Conservation (phyloP, 64 coral and sea anemone genomes). For the Porites lutea region DNA sequence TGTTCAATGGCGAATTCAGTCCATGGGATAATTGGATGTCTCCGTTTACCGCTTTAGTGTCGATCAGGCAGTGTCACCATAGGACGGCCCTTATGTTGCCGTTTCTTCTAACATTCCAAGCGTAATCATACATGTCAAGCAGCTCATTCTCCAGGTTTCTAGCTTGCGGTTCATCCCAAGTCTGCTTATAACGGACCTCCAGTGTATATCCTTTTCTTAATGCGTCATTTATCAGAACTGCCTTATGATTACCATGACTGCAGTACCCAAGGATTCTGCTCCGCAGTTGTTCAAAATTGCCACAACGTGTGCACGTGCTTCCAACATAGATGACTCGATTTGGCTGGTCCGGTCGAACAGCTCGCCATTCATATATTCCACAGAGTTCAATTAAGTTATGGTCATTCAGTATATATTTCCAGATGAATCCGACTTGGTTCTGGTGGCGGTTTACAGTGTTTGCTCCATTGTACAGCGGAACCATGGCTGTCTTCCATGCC, state of each 20-base stretch:
- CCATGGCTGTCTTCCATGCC: background rate
- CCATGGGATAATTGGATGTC: too few species aligned
- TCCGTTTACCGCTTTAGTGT: too few species aligned
- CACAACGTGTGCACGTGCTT: background rate
- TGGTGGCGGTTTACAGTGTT: too few species aligned
- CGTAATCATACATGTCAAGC: slow-evolving; percentile 40
- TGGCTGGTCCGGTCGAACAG: background rate
- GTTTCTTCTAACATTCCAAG: slow-evolving; percentile 14
- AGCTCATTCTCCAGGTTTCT: slow-evolving; percentile 37
- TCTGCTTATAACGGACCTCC: slow-evolving; percentile 25
- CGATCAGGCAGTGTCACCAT: background rate
- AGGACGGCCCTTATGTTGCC: background rate
- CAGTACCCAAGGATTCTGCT: slow-evolving; percentile 2
- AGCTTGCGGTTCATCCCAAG: background rate
- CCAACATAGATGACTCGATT: background rate
- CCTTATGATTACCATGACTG: slow-evolving; percentile 4
- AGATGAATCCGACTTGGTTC: background rate
- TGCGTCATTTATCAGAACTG: slow-evolving; percentile 6
- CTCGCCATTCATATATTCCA: slow-evolving; percentile 47
- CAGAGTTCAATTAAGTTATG: background rate
- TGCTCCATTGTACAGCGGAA: too few species aligned
- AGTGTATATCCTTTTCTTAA: slow-evolving; percentile 4
- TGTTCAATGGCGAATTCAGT: too few species aligned
- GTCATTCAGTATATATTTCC: background rate
- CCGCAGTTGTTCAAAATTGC: background rate